Evolutionary conservation across 2,888 invertebrate genomes (phyloP), one percentile per base, ranked within the genome.

Genomic region (Orthonychiurus folsomi): DNA sequence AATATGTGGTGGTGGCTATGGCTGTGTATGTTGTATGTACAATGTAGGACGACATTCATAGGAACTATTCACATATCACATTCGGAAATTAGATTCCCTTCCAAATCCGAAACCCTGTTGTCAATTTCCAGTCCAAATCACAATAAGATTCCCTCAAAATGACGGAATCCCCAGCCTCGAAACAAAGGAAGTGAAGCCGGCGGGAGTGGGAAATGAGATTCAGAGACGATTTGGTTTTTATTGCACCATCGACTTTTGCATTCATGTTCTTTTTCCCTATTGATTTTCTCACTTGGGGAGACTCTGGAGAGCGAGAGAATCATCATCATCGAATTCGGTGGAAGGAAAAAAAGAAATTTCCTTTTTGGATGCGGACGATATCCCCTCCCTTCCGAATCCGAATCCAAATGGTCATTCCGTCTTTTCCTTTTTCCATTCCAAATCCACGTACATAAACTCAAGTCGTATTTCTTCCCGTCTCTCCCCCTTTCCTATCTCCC

Each of bases 171-270:
- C 37, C 15, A 15, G 37, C 37, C 37, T 9, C 37, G 9, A 5
- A 37, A 15, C 5, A 37, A 15, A 37, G 15, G 9, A 37, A 37
- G 37, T 37, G 9, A n/a, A n/a, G n/a, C n/a, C n/a, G n/a, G n/a
- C n/a, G n/a, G n/a, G n/a, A n/a, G n/a, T n/a, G 37, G 5, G 52
- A 72, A 72, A 72, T 72, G 72, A 72, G 72, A 72, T 72, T 72
- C 72, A 72, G 72, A 65, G 69, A 63, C 70, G 72, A 72, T 72
- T 70, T 69, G 67, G 67, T 69, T 72, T 72, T 72, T 72, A 72
- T 72, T 72, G 70, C 72, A 67, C 72, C 72, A 70, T 72, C 72
- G 70, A 72, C 72, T 72, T 72, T 70, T 66, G 70, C 72, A 72
- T 72, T 72, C 70, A 72, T 68, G 67, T 70, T 71, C 65, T 65